Evolutionary conservation across 2,113 vertebrate species (phyloP).

Genomic region (Fulmarus glacialis): DNA sequence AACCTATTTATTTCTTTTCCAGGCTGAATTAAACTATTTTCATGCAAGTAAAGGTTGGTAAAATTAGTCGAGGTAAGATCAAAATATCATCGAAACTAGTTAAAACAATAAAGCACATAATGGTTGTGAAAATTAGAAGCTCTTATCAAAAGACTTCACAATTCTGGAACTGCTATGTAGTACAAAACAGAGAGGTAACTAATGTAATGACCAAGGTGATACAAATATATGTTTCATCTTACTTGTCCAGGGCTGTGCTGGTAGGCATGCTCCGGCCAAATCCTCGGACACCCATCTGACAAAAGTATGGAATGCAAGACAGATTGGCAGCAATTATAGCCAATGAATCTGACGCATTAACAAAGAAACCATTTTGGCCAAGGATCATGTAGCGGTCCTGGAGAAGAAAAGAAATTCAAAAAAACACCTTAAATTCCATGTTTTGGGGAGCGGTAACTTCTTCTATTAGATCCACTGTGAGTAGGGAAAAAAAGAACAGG

Average conservation of each 20-base stretch:
- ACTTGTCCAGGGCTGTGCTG: constrained; percentile 95
- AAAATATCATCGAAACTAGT: not conserved
- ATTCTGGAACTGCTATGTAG: not conserved
- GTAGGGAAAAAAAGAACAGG: not conserved
- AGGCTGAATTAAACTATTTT: not conserved
- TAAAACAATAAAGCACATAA: not conserved
- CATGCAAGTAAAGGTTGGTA: not conserved
- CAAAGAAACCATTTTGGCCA: constrained; percentile 95
- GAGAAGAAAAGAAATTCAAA: constrained; percentile 39
- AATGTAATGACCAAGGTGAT: not conserved
- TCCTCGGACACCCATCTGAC: constrained; percentile 89
- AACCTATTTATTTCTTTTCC: not conserved
- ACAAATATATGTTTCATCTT: constrained; percentile 24
- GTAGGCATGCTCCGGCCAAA: constrained; percentile 97
- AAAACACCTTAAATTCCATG: not conserved
- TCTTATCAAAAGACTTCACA: not conserved
- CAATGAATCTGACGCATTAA: constrained; percentile 94
- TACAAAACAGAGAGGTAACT: not conserved
- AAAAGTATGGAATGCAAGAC: constrained; percentile 92
- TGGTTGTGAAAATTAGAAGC: not conserved
- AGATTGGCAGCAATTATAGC: constrained; percentile 97
- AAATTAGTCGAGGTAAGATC: not conserved
- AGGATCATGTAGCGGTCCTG: constrained; percentile 99
- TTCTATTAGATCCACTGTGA: not conserved
- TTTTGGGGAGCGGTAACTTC: not conserved